Evolutionary conservation across 1,140 invertebrate species (phyloP).

Genomic region (Philaenus spumarius): DNA sequence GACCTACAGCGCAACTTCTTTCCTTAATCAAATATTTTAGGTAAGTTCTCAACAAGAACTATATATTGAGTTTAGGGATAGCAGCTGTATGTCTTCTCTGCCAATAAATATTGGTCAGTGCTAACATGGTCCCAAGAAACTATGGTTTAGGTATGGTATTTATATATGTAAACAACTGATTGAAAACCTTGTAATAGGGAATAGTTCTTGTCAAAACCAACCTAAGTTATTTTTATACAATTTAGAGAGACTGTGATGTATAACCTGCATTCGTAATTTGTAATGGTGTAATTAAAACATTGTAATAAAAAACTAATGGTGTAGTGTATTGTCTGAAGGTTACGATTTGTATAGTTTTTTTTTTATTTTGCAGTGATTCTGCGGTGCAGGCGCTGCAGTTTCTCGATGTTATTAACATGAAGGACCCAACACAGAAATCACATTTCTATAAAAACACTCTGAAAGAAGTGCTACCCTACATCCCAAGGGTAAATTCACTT

Average conservation of each 20-base stretch:
- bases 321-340: too few species aligned
- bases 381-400: conserved; percentile 84
- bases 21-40: conserved; percentile 81
- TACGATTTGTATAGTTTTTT: too few species aligned
- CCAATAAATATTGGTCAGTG: not conserved
- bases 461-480: conserved; percentile 76
- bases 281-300: too few species aligned
- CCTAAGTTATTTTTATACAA: too few species aligned
- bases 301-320: too few species aligned
- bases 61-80: too few species aligned
- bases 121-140: not conserved
- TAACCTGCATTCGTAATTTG: too few species aligned
- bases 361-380: conserved; percentile 63
- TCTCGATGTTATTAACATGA: conserved; percentile 88
- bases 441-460: conserved; percentile 84
- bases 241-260: too few species aligned
- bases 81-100: too few species aligned
- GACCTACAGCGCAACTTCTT: conserved; percentile 81
- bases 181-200: too few species aligned
- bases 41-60: conserved; percentile 46
- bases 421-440: conserved; percentile 78
- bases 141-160: not conserved
- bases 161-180: too few species aligned
- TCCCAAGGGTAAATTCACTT: conserved; percentile 70
- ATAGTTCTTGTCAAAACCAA: too few species aligned